Percentiles rank a stretch among this genome's conserved stretches.
phyloP scores from a whole-genome alignment of 2,888 invertebrate species.

The Noctuana brunneofusca region DNA sequence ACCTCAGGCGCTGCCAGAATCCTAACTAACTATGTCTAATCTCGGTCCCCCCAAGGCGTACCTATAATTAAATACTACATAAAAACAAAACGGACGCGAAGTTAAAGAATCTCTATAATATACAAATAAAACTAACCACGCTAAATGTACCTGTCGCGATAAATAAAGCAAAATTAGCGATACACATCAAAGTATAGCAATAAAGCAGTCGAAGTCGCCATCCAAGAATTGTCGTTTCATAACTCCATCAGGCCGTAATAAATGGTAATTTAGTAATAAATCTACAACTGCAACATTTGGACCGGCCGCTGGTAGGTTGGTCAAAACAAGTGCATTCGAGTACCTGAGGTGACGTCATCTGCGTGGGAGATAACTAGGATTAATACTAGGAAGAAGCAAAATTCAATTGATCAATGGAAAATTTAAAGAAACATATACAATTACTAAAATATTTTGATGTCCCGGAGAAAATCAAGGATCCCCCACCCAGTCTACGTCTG shows the following conservation, averaged over 20 bases:
- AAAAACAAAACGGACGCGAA: neutral
- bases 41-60: too few species aligned
- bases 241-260: conserved; percentile 28
- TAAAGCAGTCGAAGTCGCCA: conserved; percentile 23
- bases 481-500: too few species aligned
- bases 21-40: neutral
- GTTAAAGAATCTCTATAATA: neutral
- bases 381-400: neutral
- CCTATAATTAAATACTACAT: too few species aligned
- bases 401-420: neutral
- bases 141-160: conserved; percentile 28
- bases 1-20: too few species aligned
- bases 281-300: conserved; percentile 20
- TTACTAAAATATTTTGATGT: too few species aligned
- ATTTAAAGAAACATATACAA: too few species aligned
- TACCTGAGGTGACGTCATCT: conserved; percentile 4
- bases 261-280: conserved; percentile 31
- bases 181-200: conserved; percentile 14
- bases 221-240: conserved; percentile 22
- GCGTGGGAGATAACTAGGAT: conserved; percentile 16
- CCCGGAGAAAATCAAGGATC: too few species aligned
- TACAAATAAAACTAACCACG: conserved; percentile 32
- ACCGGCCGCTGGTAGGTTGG: conserved; percentile 3
- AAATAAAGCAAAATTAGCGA: conserved; percentile 26
- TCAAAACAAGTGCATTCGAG: conserved; percentile 22